phyloP scores from a whole-genome alignment of 2,797 vertebrate species.

The Picus viridis region DNA sequence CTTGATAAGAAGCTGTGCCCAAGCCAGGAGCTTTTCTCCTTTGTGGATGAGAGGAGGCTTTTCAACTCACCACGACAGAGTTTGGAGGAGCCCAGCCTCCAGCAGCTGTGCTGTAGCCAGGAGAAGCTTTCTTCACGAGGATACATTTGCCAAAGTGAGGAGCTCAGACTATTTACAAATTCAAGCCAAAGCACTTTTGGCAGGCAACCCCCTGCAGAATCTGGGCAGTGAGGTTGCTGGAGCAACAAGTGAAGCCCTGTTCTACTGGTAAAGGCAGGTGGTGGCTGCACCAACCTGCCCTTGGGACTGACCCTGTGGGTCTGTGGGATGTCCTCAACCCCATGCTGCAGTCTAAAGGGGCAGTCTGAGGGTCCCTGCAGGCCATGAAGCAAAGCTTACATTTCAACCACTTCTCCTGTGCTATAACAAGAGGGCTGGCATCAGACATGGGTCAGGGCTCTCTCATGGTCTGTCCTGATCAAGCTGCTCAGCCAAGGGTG shows the following conservation, averaged over 20 bases:
- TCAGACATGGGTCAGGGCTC: background rate
- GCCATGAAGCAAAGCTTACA: background rate
- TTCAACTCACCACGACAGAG: background rate
- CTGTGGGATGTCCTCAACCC: background rate
- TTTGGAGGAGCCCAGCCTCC: background rate
- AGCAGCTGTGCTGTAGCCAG: background rate
- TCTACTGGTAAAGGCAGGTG: background rate
- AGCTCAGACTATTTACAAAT: background rate
- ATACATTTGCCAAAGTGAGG: background rate
- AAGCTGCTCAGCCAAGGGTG: rapidly evolving
- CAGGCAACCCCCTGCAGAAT: background rate
- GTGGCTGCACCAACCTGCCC: background rate
- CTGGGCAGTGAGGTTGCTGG: background rate
- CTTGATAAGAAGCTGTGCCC: rapidly evolving
- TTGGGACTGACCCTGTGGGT: rapidly evolving
- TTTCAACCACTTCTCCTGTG: background rate
- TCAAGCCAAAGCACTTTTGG: background rate
- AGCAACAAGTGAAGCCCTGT: background rate
- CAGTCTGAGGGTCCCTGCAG: background rate
- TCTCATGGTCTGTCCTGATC: rapidly evolving
- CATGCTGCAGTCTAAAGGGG: rapidly evolving
- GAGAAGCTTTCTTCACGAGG: background rate
- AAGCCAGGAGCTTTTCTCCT: rapidly evolving
- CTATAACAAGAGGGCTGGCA: background rate
- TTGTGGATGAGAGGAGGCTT: background rate